A percentile compares a stretch with the other conserved stretches of the same genome.
phyloP scores from a whole-genome alignment of 2,888 invertebrate species.

The Thysanoteuthis rhombus region DNA sequence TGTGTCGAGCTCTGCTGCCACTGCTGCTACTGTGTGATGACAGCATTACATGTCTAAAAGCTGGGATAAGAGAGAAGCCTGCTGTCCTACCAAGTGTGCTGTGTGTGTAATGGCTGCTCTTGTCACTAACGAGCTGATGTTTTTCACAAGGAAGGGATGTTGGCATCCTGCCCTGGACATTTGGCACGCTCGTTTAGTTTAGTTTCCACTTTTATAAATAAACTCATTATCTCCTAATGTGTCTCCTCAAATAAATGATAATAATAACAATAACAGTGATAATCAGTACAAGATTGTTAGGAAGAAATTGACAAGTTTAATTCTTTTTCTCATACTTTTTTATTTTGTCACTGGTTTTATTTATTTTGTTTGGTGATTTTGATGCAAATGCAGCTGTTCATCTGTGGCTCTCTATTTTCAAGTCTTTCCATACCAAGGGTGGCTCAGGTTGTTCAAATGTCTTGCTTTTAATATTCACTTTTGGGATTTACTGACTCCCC shows the following conservation, averaged over 20 bases:
- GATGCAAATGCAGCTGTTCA: not conserved
- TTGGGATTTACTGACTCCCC: not conserved
- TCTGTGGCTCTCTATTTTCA: not conserved
- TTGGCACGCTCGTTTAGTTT: not conserved
- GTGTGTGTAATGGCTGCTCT: slow-evolving; percentile 12
- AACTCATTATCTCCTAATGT: slow-evolving; percentile 12
- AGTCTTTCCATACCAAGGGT: no score
- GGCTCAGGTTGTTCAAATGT: not conserved
- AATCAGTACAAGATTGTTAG: not conserved
- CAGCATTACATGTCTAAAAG: slow-evolving; percentile 12
- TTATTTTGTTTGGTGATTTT: not conserved
- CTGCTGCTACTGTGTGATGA: not conserved
- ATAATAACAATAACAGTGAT: not conserved
- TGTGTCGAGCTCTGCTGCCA: not conserved
- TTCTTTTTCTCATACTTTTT: not conserved
- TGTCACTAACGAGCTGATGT: slow-evolving; percentile 12
- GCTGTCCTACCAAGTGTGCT: slow-evolving; percentile 12
- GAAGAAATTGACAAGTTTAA: not conserved
- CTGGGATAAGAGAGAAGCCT: not conserved
- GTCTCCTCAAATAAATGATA: not conserved
- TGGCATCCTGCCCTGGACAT: slow-evolving; percentile 12
- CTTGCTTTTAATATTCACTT: not conserved
- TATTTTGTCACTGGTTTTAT: not conserved
- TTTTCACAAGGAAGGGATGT: not conserved
- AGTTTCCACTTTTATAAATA: not conserved